Conservation (phyloP, 92 coral and sea anemone species). For the Epizoanthus illoricatus region DNA sequence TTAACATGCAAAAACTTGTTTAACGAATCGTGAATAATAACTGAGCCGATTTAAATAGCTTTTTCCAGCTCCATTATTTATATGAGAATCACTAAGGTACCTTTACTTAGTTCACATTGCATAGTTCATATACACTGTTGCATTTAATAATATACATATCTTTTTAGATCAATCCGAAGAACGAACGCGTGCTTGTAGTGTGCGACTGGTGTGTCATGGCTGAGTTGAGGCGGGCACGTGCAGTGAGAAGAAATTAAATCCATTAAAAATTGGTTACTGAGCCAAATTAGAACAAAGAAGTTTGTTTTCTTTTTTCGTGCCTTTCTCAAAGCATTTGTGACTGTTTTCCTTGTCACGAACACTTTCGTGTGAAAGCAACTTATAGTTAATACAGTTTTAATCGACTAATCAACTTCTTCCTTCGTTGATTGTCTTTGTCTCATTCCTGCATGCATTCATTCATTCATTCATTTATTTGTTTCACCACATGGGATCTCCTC, state of each 20-base stretch:
- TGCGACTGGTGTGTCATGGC: conserved; percentile 22
- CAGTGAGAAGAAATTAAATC: not conserved
- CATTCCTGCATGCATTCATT: no score
- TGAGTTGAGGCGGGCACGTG: conserved; percentile 32
- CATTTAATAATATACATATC: not conserved
- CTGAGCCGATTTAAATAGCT: not conserved
- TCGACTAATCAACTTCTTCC: not conserved
- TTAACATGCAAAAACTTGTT: conserved; percentile 16
- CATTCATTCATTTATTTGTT: no score
- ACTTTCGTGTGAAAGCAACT: conserved; percentile 6
- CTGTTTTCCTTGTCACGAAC: not conserved
- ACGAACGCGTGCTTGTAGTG: conserved; percentile 17
- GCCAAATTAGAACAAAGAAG: not conserved
- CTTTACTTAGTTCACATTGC: no score
- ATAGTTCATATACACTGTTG: not conserved
- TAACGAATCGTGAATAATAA: conserved; percentile 6
- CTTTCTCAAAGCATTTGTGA: no score
- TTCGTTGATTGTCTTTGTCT: not conserved
- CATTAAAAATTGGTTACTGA: no score
- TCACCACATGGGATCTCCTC: no score
- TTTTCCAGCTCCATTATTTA: not conserved
- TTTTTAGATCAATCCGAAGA: no score
- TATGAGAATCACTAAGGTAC: not conserved
- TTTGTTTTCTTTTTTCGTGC: not conserved
- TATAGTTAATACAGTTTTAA: not conserved